phyloP scores from a whole-genome alignment of 2,113 vertebrate genomes.

The Pygoscelis adeliae region DNA sequence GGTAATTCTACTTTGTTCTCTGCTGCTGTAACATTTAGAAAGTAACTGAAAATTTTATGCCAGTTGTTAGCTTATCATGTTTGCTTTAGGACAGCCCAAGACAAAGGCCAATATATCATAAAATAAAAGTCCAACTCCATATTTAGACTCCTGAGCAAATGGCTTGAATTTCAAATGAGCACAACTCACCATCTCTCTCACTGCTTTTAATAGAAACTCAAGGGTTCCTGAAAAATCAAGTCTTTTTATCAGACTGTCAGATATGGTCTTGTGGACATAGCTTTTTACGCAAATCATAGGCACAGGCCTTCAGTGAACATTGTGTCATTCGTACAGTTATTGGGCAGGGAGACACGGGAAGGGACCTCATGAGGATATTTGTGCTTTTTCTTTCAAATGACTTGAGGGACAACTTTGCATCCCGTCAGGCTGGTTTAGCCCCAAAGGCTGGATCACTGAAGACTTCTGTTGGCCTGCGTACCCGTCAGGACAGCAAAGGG shows the following conservation, averaged over 20 bases:
- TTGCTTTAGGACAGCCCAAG: background rate
- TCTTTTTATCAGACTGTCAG: background rate
- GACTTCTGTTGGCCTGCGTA: background rate
- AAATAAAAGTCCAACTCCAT: background rate
- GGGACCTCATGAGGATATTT: background rate
- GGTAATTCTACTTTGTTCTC: background rate
- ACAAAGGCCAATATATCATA: conserved; percentile 20
- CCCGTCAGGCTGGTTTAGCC: background rate
- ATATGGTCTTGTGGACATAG: background rate
- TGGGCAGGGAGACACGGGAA: background rate
- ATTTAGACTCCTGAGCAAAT: background rate
- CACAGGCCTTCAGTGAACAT: background rate
- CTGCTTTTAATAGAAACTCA: background rate
- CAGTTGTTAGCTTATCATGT: background rate
- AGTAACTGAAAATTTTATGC: background rate
- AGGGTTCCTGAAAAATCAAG: background rate
- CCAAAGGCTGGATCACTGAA: background rate
- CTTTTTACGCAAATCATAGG: background rate
- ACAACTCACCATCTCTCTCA: background rate
- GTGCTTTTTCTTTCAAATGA: background rate
- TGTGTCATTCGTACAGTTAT: rapidly evolving
- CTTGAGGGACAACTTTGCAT: background rate
- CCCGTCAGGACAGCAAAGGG: background rate
- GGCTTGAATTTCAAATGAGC: background rate
- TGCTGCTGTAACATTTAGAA: background rate